Conservation (phyloP, 2,888 invertebrate species). For the Hypomecis punctinalis region DNA sequence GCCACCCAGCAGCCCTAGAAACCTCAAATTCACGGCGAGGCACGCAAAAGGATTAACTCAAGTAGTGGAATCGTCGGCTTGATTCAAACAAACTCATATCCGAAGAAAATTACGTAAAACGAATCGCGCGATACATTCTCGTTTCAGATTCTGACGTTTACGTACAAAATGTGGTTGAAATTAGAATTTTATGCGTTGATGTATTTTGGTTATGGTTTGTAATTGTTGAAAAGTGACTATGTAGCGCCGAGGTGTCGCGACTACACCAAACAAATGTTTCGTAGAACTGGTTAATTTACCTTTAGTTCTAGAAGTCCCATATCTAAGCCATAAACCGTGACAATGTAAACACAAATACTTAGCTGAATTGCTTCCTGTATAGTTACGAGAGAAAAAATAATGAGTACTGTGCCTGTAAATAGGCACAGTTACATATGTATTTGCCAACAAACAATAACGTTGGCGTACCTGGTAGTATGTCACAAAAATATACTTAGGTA, state of each 20-base stretch:
- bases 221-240: conserved; percentile 2
- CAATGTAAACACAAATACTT: conserved; percentile 1
- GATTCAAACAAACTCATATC: conserved; percentile 13
- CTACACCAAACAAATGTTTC: neutral
- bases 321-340: neutral
- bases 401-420: neutral
- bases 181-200: conserved; percentile 8
- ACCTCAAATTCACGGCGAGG: conserved; percentile 8
- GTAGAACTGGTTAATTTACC: neutral
- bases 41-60: conserved; percentile 4
- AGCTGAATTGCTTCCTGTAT: neutral
- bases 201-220: neutral
- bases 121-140: conserved; percentile 17
- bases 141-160: conserved; percentile 12
- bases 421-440: neutral
- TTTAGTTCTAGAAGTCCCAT: neutral
- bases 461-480: neutral
- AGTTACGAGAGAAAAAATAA: neutral
- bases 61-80: conserved; percentile 15
- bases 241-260: neutral
- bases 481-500: neutral
- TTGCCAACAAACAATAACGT: neutral
- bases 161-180: conserved; percentile 16
- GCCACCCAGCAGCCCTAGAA: conserved; percentile 8
- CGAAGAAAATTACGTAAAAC: conserved; percentile 25